Base-by-base conservation (phyloP, 2,888 invertebrate species). In the Parnassius mnemosyne region DNA sequence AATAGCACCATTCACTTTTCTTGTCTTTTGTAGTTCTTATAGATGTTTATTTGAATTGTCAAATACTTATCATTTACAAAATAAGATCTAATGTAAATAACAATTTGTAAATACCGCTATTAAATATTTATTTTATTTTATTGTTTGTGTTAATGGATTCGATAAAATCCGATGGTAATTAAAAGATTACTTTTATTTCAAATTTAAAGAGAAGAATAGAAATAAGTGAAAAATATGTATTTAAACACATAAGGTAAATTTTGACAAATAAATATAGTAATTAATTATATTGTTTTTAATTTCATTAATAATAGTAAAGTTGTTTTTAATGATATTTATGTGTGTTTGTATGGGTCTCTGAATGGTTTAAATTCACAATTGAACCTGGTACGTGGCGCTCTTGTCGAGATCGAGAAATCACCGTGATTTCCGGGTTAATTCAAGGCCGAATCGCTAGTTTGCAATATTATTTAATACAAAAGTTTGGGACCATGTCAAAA, bases 231-330 rank as follows among this genome's bases (percentile, higher is more conserved):
- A 46, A 54, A 47, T 46, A 57, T 64, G 53, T 60, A 60, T n/a
- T 9, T 53, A 57, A 53, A 57, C 50, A 49, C 63, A 47, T 66
- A 71, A 68, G 66, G 65, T 66, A 77, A 85, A 86, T 75, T 87
- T 89, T 86, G 90, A 90, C 90, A 89, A 90, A 90, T 90, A 90
- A 90, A 90, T 77, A 86, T 89, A 87, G 86, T 78, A 82, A 84
- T 74, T 71, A 77, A 74, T 72, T 13, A 13, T 47, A 66, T 57
- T 65, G 67, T 81, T 79, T 82, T 71, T 68, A 76, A 16, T 49
- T 55, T 10, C 25, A 13, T 41, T 53, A 11, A 41, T 46, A 12
- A 9, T 9, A 10, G 11, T 46, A 46, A 46, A 12, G 9, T 16
- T 16, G 16, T 16, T 16, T 16, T 16, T 1, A 2, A 1, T 1